Evolutionary conservation across 2,113 vertebrate species (phyloP), one percentile per base, ranked within the genome.

Genomic region (Sphaerodactylus townsendi): DNA sequence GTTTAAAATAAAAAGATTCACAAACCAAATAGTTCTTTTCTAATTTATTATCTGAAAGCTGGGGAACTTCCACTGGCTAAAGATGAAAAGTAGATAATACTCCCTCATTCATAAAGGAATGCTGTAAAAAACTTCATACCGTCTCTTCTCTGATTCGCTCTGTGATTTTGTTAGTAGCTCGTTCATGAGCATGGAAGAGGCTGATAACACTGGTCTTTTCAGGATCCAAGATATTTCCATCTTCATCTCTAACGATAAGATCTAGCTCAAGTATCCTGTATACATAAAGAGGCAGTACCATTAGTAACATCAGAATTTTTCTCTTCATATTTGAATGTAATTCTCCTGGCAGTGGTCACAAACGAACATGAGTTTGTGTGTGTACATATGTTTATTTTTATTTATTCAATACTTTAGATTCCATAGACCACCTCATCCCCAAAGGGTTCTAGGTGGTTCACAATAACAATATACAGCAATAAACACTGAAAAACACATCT

Each of bases 131-230:
- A 56, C 21, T 19, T 89, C 94, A 81, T 94, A 97, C 99, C 97
- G 97, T 97, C 92, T 99, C 99, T 88, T 99, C 99, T 93, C 98
- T 99, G 89, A 99, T 98, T 77, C 98, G 96, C 73, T 99, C 98
- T 21, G 96, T 97, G 87, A 99, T 97, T 95, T 98, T 99, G 62
- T 96, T 85, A 0, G 98, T 98, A 0, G 99, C 98, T 69, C 97
- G 97, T 89, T 99, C 97, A 0, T 99, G 99, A 14, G 98, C 99
- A 62, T 97, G 96, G 87, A 99, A 99, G 48, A 99, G 93, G 89
- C 97, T 99, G 93, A 99, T 98, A 88, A 99, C 97, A 10, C 96
- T 99, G 73, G 98, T 97, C 81, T 95, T 96, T 74, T 99, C 99
- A 3, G 98, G 99, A 81, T 99, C 98, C 92, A 99, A 88, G 85